Evolutionary conservation across 2,113 vertebrate genomes (phyloP).

Genomic region (Nyctereutes procyonoides): DNA sequence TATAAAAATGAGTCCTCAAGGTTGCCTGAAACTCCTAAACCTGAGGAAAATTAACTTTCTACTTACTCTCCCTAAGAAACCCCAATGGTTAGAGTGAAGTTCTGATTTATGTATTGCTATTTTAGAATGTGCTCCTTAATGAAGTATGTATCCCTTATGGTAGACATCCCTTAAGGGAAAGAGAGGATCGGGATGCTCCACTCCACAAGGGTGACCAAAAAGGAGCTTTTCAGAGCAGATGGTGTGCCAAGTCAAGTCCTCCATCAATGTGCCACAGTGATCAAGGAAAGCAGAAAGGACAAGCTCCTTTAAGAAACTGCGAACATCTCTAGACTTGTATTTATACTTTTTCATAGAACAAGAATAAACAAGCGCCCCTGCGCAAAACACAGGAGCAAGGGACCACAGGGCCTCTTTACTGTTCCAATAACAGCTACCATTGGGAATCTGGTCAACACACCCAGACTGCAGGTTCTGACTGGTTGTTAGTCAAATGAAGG

Average conservation of each 20-base stretch:
- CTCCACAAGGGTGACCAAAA: not conserved
- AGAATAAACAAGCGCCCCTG: not conserved
- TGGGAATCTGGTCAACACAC: not conserved
- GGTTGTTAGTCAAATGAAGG: not conserved
- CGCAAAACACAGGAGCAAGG: not conserved
- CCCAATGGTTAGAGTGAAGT: not conserved
- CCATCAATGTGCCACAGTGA: not conserved
- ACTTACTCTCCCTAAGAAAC: not conserved
- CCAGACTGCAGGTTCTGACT: not conserved
- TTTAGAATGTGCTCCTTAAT: slow-evolving; percentile 16
- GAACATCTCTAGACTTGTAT: not conserved
- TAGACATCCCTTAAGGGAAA: not conserved
- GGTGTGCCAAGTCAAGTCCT: not conserved
- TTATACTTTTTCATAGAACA: not conserved
- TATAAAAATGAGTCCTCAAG: slow-evolving; percentile 16
- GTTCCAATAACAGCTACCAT: not conserved
- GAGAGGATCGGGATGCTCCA: not conserved
- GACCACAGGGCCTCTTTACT: not conserved
- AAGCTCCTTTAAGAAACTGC: not conserved
- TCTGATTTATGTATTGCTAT: not conserved
- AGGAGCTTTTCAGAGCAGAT: not conserved
- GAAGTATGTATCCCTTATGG: not conserved
- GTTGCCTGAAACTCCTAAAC: not conserved
- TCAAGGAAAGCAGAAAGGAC: not conserved
- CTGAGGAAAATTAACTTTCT: slow-evolving; percentile 5